Conservation (phyloP, 1,140 invertebrate genomes). For the Philotrypesis tridentata region DNA sequence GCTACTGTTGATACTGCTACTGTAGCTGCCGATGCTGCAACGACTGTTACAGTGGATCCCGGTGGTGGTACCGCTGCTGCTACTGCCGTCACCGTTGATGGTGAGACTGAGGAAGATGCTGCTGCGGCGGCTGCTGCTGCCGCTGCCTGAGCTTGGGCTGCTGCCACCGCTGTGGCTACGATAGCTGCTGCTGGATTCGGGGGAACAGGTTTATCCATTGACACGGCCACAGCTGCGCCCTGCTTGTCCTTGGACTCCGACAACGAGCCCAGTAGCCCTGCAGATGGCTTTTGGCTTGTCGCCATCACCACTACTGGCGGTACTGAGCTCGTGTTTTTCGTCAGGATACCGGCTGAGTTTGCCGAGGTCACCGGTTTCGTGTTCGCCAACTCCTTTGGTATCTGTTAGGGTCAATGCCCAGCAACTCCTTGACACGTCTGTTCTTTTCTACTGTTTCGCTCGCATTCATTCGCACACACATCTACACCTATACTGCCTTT, state of each 20-base stretch:
- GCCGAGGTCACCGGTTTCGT: slow-evolving; percentile 69
- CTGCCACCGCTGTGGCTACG: slow-evolving; percentile 51
- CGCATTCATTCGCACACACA: slow-evolving; percentile 18
- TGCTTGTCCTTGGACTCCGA: slow-evolving; percentile 64
- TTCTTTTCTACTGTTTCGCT: slow-evolving; percentile 39
- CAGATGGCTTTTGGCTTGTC: slow-evolving; percentile 64
- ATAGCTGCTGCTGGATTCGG: slow-evolving; percentile 25
- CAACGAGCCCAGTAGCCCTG: slow-evolving; percentile 62
- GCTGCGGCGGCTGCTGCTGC: slow-evolving; percentile 57
- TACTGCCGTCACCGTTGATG: slow-evolving; percentile 49
- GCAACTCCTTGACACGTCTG: slow-evolving; percentile 68
- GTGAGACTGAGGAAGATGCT: neutral
- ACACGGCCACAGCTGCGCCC: slow-evolving; percentile 52
- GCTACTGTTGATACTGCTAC: slow-evolving; percentile 42
- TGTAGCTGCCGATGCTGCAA: slow-evolving; percentile 47
- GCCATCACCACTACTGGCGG: slow-evolving; percentile 64
- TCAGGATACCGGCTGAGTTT: slow-evolving; percentile 68
- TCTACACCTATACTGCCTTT: neutral
- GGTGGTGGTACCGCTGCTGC: slow-evolving; percentile 52
- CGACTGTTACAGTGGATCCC: slow-evolving; percentile 57
- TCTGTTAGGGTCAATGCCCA: slow-evolving; percentile 75
- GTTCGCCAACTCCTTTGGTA: slow-evolving; percentile 76
- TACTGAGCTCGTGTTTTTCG: slow-evolving; percentile 66
- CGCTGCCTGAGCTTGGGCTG: slow-evolving; percentile 54
- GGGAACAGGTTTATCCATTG: slow-evolving; percentile 15